Base-by-base conservation (phyloP, 2,888 invertebrate genomes). In the Drosophila melanocephala region DNA sequence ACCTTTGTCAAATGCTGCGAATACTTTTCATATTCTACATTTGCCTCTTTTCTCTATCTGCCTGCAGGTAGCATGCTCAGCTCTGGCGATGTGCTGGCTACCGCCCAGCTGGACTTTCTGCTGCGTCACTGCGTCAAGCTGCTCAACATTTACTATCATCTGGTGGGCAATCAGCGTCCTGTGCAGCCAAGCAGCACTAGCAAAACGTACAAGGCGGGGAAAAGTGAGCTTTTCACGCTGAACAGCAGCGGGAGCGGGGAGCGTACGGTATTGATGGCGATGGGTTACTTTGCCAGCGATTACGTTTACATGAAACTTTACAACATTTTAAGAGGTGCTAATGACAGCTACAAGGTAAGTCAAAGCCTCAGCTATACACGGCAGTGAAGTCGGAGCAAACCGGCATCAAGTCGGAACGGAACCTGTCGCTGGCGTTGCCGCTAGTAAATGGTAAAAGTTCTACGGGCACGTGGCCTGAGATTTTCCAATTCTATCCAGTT, bases 271-370 rank as follows among this genome's bases (percentile, higher is more conserved):
- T 78, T 90, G 57, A 92, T 90, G 75, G 90, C 90, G 73, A 63
- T 94, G 57, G 96, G 96, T 1, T 95, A 95, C 89, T 96, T 97
- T 93, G 95, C 94, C 62, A 95, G 94, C 74, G 95, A 96, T 72
- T 96, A 97, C 0, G 96, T 97, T 92, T 98, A 98, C 92, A 95
- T 97, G 94, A 97, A 96, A 93, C 95, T 98, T 72, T 97, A 97
- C 93, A 97, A 97, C 69, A 95, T 96, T 62, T 93, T 98, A 66
- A 96, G 96, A 92, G 96, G 96, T 79, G 96, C 97, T 5, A 97
- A 97, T 93, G 96, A 96, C 35, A 98, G 97, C 94, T 97, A 98
- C 94, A 97, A 97, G 95, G 97, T 97, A 92, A 92, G 91, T 79
- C 87, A 81, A 74, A 71, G 70, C 69, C 79, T 61, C 79, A 64